Evolutionary conservation across 2,888 invertebrate species (phyloP).

Genomic region (Cryptus armator): DNA sequence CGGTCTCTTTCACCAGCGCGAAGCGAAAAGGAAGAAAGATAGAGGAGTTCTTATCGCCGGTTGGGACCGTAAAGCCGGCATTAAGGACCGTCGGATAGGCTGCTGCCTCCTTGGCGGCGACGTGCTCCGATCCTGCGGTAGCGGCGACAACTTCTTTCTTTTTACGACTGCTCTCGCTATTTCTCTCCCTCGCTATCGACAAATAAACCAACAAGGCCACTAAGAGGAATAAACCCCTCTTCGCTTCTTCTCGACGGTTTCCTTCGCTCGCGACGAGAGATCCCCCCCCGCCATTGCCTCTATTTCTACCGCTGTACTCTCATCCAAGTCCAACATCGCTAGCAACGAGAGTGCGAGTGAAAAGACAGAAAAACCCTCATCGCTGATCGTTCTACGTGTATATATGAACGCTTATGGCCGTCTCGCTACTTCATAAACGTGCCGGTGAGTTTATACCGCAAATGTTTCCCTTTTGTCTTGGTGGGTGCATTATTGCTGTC

Average conservation of each 20-base stretch:
- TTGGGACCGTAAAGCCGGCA: constrained; percentile 58
- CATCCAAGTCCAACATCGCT: not conserved
- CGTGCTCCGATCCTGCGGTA: constrained; percentile 41
- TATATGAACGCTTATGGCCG: constrained; percentile 11
- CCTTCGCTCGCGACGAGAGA: not conserved
- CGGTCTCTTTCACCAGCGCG: constrained; percentile 9
- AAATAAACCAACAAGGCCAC: constrained; percentile 48
- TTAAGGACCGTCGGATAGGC: constrained; percentile 53
- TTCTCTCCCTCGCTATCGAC: constrained; percentile 39
- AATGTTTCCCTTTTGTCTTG: constrained; percentile 31
- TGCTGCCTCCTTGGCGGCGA: constrained; percentile 44
- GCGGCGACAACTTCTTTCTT: constrained; percentile 54
- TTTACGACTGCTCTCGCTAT: constrained; percentile 56
- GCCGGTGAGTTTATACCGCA: constrained; percentile 28
- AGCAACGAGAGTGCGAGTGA: constrained; percentile 35
- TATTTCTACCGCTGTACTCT: constrained; percentile 27
- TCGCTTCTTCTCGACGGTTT: constrained; percentile 35
- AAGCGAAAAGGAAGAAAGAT: constrained; percentile 31
- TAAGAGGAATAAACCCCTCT: constrained; percentile 39
- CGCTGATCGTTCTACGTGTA: constrained; percentile 29
- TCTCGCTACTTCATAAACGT: constrained; percentile 45
- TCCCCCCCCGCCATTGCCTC: constrained; percentile 20
- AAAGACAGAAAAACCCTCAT: constrained; percentile 43
- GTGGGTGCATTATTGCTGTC: constrained; percentile 6
- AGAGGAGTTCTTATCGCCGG: constrained; percentile 54